Evolutionary conservation across 2,113 vertebrate species (phyloP), one percentile per base, ranked within the genome.

Genomic region (Xenopus laevis): DNA sequence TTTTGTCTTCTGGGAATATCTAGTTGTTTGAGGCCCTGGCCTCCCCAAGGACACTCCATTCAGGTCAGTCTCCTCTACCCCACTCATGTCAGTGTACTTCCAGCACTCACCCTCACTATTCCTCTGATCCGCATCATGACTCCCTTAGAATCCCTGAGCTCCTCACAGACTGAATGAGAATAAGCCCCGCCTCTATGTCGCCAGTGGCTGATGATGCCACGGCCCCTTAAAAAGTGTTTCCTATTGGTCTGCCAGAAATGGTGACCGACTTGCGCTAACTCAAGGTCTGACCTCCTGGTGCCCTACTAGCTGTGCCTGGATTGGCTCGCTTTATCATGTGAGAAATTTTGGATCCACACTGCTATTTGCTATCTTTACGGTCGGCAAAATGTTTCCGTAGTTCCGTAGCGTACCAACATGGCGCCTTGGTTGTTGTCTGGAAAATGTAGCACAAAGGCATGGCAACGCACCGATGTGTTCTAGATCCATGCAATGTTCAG

Each of bases 81-180:
- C 15, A 16, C 47, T 13, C 47, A 12, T 50, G 11, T 16, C 47
- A 50, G 4, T 50, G 15, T 13, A 50, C 15, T n/a, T 5, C 53
- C 52, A 4, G 8, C n/a, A 46, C 58, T 62, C n/a, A 50, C 72
- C 57, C 64, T 46, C 40, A 68, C 8, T 9, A 68, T 3, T 1
- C 65, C 5, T 52, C 65, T 21, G 16, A 61, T 1, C 40, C 65
- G 64, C 33, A 74, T 46, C 72, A 74, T 68, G 7, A 16, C 55
- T 13, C 30, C 30, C 11, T 2, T 3, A 7, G 13, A 13, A 27
- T 57, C 45, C 9, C 21, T 9, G 50, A 3, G 52, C 47, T 0
- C 7, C 45, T 21, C 15, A n/a, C 60, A 53, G n/a, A 53, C 4
- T 20, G 23, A 73, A 64, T 17, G 60, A 65, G 61, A 40, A 55